Conservation (phyloP, 2,888 invertebrate genomes). For the Hydrotaea diabolus region DNA sequence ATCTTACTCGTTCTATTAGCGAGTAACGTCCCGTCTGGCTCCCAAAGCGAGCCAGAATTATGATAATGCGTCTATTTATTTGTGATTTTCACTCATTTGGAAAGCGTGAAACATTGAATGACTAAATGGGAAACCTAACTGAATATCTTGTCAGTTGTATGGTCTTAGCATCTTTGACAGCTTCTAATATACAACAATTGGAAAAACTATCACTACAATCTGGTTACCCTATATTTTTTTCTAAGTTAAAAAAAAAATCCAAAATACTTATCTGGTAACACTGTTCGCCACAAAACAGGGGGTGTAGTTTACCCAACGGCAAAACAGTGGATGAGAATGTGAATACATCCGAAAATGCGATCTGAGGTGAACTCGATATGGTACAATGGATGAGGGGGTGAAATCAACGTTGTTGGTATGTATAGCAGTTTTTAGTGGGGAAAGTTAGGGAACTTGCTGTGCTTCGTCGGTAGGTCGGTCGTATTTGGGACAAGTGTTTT, state of each 20-base stretch:
- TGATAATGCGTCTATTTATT: too few species aligned
- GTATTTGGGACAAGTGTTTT: constrained; percentile 49
- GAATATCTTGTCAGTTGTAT: too few species aligned
- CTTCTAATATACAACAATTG: too few species aligned
- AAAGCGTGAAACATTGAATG: too few species aligned
- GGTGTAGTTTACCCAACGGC: neutral
- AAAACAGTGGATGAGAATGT: neutral
- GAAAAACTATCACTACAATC: too few species aligned
- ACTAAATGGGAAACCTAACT: too few species aligned
- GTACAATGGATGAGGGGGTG: neutral
- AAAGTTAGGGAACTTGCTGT: constrained; percentile 12
- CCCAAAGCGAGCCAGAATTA: too few species aligned
- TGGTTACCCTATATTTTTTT: too few species aligned
- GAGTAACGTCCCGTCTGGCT: too few species aligned
- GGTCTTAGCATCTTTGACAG: too few species aligned
- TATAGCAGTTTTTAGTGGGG: neutral
- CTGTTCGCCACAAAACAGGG: neutral
- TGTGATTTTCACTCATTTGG: too few species aligned
- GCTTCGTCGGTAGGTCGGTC: neutral
- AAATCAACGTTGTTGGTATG: neutral
- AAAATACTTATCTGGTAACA: neutral
- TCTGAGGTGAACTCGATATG: neutral
- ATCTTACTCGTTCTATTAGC: too few species aligned
- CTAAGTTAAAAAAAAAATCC: constrained; percentile 42
- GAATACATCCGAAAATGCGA: neutral